phyloP scores from a whole-genome alignment of 2,888 invertebrate genomes.

The Meta bourneti region DNA sequence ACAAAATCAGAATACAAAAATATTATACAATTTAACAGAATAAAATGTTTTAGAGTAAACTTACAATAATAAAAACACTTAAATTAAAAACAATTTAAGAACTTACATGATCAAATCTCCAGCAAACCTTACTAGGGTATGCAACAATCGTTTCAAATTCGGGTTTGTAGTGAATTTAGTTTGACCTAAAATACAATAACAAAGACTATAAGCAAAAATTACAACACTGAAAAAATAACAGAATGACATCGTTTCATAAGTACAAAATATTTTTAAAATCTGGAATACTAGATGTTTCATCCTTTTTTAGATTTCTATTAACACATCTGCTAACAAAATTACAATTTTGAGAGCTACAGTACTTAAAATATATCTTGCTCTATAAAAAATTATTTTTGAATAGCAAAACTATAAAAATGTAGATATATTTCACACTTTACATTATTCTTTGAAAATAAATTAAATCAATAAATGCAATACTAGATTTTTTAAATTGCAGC shows the following conservation, averaged over 20 bases:
- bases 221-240: no score
- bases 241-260: no score
- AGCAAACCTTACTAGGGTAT: slow-evolving; percentile 85
- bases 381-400: no score
- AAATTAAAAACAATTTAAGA: not conserved
- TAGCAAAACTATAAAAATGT: no score
- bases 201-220: not conserved
- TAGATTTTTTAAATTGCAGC: no score
- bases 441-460: not conserved
- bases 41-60: not conserved
- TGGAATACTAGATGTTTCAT: not conserved
- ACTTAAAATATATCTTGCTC: no score
- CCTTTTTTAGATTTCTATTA: not conserved
- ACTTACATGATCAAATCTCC: slow-evolving; percentile 83
- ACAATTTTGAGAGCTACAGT: no score
- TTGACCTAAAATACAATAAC: slow-evolving; percentile 79
- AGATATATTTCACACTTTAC: no score
- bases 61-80: not conserved
- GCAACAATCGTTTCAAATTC: slow-evolving; percentile 85
- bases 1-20: not conserved
- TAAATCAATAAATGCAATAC: no score
- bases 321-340: not conserved
- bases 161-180: slow-evolving; percentile 84
- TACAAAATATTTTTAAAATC: not conserved
- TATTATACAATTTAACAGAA: no score